Conservation (phyloP, 53 echinoderm and acorn worm genomes). For the Echinarachnius parma region DNA sequence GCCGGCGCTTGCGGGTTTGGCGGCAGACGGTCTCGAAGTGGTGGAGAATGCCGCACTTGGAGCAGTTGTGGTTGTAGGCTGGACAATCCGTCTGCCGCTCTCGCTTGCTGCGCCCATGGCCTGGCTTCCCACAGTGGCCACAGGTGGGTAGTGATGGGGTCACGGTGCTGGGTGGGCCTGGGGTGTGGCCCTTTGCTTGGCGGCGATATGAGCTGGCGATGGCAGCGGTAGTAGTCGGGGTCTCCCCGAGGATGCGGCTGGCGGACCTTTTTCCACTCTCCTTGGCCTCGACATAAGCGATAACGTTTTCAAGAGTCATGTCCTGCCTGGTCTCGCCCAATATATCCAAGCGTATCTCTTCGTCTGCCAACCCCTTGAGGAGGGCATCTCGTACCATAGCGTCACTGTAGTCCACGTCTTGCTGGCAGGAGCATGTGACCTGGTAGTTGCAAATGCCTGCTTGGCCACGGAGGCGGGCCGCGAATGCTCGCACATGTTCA, state of each 20-base stretch:
- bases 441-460: slow-evolving; percentile 43
- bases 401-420: slow-evolving; percentile 37
- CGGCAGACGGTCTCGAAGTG: not conserved
- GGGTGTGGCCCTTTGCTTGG: slow-evolving; percentile 9
- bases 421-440: slow-evolving; percentile 4
- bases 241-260: not conserved
- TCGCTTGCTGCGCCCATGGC: not conserved
- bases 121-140: not conserved
- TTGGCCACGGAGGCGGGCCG: slow-evolving; percentile 47
- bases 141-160: not conserved
- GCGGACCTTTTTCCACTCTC: slow-evolving; percentile 39
- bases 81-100: not conserved
- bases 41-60: not conserved
- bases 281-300: slow-evolving; percentile 32
- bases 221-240: slow-evolving; percentile 4
- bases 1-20: not conserved
- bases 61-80: not conserved
- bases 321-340: slow-evolving; percentile 38
- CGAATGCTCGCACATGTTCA: slow-evolving; percentile 39
- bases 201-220: slow-evolving; percentile 45
- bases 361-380: slow-evolving; percentile 46
- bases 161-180: slow-evolving; percentile 37
- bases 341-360: slow-evolving; percentile 53
- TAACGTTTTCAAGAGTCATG: slow-evolving; percentile 29
- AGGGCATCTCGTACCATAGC: slow-evolving; percentile 40